These are phyloP conservation scores for Drosophila prostipennis DNA, from an alignment of 2,888 invertebrate species.

Conservation along the genomic window DNA sequence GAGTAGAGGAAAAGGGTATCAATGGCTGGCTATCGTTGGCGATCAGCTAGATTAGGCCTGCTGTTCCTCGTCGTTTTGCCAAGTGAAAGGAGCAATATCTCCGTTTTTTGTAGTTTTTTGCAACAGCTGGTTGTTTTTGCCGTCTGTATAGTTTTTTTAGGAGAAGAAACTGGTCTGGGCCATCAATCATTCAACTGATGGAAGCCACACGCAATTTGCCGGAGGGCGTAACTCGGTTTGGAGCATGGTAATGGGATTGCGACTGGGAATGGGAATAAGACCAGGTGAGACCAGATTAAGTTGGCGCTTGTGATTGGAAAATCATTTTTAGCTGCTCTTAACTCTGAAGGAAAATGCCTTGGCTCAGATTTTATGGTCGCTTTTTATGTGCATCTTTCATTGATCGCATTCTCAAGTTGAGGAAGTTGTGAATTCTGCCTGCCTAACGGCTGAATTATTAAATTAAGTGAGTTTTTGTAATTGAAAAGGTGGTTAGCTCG, in stretches of 20 bases:
- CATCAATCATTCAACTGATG: slow-evolving; percentile 47
- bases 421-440: neutral
- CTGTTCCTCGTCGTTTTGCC: slow-evolving; percentile 14
- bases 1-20: slow-evolving; percentile 57
- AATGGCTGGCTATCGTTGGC: slow-evolving; percentile 62
- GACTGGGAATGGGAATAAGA: slow-evolving; percentile 25
- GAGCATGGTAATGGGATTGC: slow-evolving; percentile 41
- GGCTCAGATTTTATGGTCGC: neutral
- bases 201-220: slow-evolving; percentile 48
- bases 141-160: slow-evolving; percentile 1
- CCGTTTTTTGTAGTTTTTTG: slow-evolving; percentile 11
- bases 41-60: slow-evolving; percentile 68
- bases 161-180: slow-evolving; percentile 25
- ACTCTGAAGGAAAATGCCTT: neutral
- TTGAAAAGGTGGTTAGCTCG: neutral
- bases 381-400: neutral
- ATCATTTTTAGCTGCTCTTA: slow-evolving; percentile 13
- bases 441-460: neutral
- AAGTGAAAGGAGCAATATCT: slow-evolving; percentile 22
- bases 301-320: slow-evolving; percentile 40
- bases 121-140: slow-evolving; percentile 40
- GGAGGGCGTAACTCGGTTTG: slow-evolving; percentile 39
- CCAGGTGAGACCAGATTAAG: slow-evolving; percentile 16
- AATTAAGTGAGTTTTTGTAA: neutral
- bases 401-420: neutral